Percentiles rank a stretch among this genome's conserved stretches.
Conservation (phyloP, 2,888 invertebrate species). For the Liopterus haemorrhoidalis region DNA sequence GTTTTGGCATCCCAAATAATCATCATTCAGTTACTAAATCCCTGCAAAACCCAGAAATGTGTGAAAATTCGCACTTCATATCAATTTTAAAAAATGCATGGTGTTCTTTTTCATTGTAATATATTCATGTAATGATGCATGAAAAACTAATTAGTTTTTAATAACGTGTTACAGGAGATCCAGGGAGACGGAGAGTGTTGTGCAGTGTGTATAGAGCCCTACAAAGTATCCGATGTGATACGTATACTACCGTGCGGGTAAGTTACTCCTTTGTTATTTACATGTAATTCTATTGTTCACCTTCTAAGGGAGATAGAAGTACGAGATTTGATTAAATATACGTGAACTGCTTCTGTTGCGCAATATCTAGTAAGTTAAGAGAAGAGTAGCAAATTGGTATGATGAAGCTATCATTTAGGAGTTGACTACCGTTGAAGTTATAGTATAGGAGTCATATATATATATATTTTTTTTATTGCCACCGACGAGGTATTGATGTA, state of each 20-base stretch:
- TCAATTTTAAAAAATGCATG: background rate
- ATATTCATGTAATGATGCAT: background rate
- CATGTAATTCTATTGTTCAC: conserved; percentile 6
- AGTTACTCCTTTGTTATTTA: conserved; percentile 39
- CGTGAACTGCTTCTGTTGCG: too few species aligned
- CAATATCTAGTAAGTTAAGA: too few species aligned
- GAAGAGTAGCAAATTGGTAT: too few species aligned
- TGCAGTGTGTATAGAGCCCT: conserved; percentile 91
- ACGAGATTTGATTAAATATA: conserved; percentile 1
- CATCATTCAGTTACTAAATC: too few species aligned
- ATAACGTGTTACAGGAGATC: conserved; percentile 55
- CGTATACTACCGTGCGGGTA: conserved; percentile 89
- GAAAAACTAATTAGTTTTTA: background rate
- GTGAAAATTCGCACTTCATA: too few species aligned
- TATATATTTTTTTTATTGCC: background rate
- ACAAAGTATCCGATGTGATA: conserved; percentile 79
- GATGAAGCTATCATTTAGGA: too few species aligned
- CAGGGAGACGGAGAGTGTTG: conserved; percentile 84
- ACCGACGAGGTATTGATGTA: too few species aligned
- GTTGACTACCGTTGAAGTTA: too few species aligned
- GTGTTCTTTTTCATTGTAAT: background rate
- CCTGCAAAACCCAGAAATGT: too few species aligned
- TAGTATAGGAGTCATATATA: too few species aligned
- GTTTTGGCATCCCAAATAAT: too few species aligned
- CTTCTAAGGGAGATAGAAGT: background rate